Evolutionary conservation across 2,113 vertebrate species (phyloP), one percentile per base, ranked within the genome.

Genomic region (Sardina pilchardus): DNA sequence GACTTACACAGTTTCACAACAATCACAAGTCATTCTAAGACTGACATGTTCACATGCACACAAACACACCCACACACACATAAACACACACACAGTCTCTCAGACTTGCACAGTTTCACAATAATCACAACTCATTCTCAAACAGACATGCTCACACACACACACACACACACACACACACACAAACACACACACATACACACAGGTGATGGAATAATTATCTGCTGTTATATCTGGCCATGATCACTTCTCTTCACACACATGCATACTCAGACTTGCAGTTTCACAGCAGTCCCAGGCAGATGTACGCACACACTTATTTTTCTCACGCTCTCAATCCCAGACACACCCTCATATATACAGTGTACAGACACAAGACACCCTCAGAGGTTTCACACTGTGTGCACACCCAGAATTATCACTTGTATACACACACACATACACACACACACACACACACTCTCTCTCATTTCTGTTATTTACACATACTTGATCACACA

Each of bases 191-290:
- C 1, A 26, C 12, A 67, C 2, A 83, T 21, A 59, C 16, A 63
- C 82, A 63, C 12, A 30, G 30, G 9, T 30, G 42, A 42, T 45
- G 10, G 10, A 3, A 78, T 59, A 21, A 16, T n/a, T 71, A 59
- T 21, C 8, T 39, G 36, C 0, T 17, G 84, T 90, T 89, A 36
- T 93, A 98, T 97, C 95, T 96, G 95, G 21, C 95, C 89, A 0
- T 96, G 96, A 84, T 97, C 96, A 1, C 88, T 83, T 97, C 88
- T 97, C 96, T 85, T 95, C 94, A 5, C 94, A 93, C 95, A 97
- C 39, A 42, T 42, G 39, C 39, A 42, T 42, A 42, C 39, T 42
- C 48, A 50, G 0, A 50, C 48, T 16, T 50, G 48, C 48, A 50
- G 48, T 50, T 50, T 50, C 48, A 50, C 48, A 50, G 17, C 48